A percentile compares a stretch with the other conserved stretches of the same genome.
These are phyloP conservation scores for Ailuropoda melanoleuca DNA, from an alignment of 2,113 vertebrate species.

Conservation along the genomic window DNA sequence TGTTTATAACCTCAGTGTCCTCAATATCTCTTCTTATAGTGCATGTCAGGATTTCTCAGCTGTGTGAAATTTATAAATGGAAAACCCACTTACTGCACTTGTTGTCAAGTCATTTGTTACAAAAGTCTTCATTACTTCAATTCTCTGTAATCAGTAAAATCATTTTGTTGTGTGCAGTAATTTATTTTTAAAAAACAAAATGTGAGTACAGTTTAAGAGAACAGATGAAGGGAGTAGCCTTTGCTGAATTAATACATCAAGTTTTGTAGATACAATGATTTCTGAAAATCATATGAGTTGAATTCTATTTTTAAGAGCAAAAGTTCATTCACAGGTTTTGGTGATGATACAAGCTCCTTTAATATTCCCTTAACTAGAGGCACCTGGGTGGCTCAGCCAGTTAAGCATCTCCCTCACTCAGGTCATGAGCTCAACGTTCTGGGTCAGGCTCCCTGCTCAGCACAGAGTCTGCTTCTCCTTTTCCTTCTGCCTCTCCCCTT, in stretches of 20 bases:
- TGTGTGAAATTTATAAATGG: not conserved
- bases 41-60: not conserved
- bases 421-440: too few species aligned
- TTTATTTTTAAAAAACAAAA: not conserved
- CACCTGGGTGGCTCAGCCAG: too few species aligned
- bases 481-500: too few species aligned
- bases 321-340: not conserved
- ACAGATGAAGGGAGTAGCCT: not conserved
- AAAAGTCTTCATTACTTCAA: not conserved
- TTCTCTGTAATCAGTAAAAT: not conserved
- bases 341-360: not conserved
- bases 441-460: too few species aligned
- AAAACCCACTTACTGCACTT: not conserved
- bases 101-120: not conserved
- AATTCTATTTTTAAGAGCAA: not conserved
- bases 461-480: too few species aligned
- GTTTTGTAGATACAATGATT: not conserved
- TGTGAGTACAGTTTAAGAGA: not conserved
- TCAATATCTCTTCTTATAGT: not conserved
- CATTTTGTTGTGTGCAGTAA: not conserved
- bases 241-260: not conserved
- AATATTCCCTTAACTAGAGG: not conserved
- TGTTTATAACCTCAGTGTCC: not conserved
- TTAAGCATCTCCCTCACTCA: too few species aligned
- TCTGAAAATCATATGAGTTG: not conserved